Conservation (phyloP, 2,113 vertebrate genomes). For the Eubucco bourcierii region DNA sequence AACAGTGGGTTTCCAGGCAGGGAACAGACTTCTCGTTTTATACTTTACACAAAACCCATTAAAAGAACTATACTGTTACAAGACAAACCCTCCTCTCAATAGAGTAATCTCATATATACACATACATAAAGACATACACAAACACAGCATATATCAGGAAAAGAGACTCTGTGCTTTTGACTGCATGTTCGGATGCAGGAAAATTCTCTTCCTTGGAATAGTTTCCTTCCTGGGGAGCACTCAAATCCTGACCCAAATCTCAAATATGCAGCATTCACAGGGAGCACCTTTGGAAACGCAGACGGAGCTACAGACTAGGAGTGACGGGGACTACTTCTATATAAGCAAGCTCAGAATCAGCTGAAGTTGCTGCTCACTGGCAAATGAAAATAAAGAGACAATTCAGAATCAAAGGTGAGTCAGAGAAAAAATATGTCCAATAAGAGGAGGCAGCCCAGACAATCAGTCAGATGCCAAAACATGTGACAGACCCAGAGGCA, state of each 20-base stretch:
- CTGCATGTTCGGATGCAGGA: neutral
- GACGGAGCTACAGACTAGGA: neutral
- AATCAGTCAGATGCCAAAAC: conserved; percentile 78
- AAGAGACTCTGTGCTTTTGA: neutral
- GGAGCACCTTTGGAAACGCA: conserved; percentile 1
- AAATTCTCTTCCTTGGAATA: neutral
- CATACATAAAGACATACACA: neutral
- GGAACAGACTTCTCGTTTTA: neutral
- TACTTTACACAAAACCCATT: neutral
- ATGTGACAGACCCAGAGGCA: conserved; percentile 81
- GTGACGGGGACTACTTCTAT: conserved; percentile 15
- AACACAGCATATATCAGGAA: neutral
- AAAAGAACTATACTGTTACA: neutral
- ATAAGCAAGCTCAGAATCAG: conserved; percentile 40
- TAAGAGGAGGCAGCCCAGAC: conserved; percentile 70
- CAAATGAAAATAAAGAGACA: conserved; percentile 59
- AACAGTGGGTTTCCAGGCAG: neutral
- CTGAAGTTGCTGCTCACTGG: conserved; percentile 56
- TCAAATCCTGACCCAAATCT: neutral
- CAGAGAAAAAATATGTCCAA: conserved; percentile 73
- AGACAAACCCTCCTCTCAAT: neutral
- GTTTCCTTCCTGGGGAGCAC: neutral
- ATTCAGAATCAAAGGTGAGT: conserved; percentile 71
- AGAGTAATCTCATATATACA: neutral
- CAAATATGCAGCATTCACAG: neutral